Evolutionary conservation across 2,113 vertebrate genomes (phyloP).

Genomic region (Mirounga angustirostris): DNA sequence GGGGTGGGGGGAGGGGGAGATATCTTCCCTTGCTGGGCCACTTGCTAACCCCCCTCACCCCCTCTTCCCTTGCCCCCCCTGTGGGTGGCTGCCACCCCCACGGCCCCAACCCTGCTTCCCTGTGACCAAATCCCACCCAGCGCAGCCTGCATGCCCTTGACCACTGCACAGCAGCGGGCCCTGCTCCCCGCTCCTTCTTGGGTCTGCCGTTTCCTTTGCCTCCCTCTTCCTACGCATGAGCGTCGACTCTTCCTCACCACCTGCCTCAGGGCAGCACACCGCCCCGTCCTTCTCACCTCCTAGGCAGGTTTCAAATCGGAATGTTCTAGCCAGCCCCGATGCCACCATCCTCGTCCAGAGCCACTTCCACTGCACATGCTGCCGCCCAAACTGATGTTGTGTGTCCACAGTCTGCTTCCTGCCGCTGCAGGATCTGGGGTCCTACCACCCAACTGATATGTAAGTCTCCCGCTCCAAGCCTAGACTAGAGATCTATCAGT

Average conservation of each 20-base stretch:
- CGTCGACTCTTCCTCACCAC: neutral
- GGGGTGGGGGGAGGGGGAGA: neutral
- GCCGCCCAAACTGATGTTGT: too few species aligned
- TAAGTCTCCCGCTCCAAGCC: neutral
- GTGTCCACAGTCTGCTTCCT: neutral
- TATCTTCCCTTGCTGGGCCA: neutral
- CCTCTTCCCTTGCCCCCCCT: neutral
- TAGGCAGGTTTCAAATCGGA: neutral
- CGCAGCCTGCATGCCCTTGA: neutral
- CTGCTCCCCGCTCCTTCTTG: neutral
- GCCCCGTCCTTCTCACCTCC: neutral
- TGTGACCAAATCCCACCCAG: neutral
- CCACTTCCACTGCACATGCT: neutral
- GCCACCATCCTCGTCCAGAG: rapidly evolving
- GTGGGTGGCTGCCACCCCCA: neutral
- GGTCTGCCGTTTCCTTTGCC: neutral
- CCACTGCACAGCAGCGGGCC: rapidly evolving
- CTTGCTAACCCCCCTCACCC: conserved; percentile 56
- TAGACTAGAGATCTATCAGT: neutral
- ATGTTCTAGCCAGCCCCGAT: neutral
- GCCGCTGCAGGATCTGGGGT: neutral
- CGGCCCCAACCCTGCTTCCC: neutral
- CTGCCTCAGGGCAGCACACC: neutral
- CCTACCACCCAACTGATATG: neutral
- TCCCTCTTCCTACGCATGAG: neutral